Conservation (phyloP, 2,888 invertebrate species). For the Piscicola geometra region DNA sequence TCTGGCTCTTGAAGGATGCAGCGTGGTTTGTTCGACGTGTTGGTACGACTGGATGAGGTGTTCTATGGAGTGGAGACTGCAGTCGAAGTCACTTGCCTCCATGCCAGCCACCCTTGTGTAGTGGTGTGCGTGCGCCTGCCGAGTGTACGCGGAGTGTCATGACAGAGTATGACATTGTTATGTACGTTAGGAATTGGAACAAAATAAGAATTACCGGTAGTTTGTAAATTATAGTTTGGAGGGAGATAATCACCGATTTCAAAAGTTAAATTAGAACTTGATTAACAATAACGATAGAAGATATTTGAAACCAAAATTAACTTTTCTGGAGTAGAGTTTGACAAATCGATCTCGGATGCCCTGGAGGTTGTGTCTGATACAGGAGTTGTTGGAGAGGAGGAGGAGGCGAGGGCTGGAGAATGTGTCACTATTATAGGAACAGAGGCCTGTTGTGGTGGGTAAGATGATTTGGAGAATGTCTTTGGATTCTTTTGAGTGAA, state of each 20-base stretch:
- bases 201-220: not conserved
- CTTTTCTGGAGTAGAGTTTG: slow-evolving; percentile 55
- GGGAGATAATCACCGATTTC: too few species aligned
- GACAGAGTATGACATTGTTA: not conserved
- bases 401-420: slow-evolving; percentile 55
- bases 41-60: slow-evolving; percentile 51
- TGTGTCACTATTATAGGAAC: slow-evolving; percentile 55
- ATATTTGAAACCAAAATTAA: too few species aligned
- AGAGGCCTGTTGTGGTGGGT: slow-evolving; percentile 49
- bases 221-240: not conserved
- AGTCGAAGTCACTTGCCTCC: slow-evolving; percentile 52
- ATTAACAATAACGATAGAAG: too few species aligned
- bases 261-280: too few species aligned
- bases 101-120: slow-evolving; percentile 55
- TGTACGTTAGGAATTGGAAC: not conserved
- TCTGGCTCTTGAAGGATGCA: not conserved
- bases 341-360: slow-evolving; percentile 53
- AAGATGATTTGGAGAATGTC: too few species aligned
- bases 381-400: slow-evolving; percentile 57
- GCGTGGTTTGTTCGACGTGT: slow-evolving; percentile 44
- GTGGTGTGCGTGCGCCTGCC: slow-evolving; percentile 57
- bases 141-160: slow-evolving; percentile 23
- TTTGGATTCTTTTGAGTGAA: too few species aligned
- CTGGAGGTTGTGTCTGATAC: slow-evolving; percentile 53
- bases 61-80: slow-evolving; percentile 51